Percentiles rank a stretch among this genome's conserved stretches.
These are phyloP conservation scores for Andricus grossulariae DNA, from an alignment of 1,140 invertebrate species.

Conservation along the genomic window DNA sequence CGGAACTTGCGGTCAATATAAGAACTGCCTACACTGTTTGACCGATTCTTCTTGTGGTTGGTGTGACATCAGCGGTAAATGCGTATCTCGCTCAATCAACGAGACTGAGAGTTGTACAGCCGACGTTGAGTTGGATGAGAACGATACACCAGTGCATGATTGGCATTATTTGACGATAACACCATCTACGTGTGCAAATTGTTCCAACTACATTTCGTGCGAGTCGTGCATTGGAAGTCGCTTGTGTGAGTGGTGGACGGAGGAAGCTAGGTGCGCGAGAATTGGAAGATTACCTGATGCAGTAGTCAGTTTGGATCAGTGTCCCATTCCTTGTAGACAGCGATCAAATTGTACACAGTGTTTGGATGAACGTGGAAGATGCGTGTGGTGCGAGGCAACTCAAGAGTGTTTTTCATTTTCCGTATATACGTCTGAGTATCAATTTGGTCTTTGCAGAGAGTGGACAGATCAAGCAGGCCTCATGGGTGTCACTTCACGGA, in stretches of 20 bases:
- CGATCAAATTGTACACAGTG: constrained; percentile 88
- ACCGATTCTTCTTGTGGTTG: constrained; percentile 93
- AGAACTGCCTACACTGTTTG: constrained; percentile 91
- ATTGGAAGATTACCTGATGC: constrained; percentile 83
- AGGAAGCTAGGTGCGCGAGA: constrained; percentile 88
- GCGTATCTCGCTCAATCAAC: constrained; percentile 78
- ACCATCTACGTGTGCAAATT: constrained; percentile 88
- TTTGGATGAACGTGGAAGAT: constrained; percentile 88
- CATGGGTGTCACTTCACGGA: constrained; percentile 70
- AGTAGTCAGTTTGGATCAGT: constrained; percentile 81
- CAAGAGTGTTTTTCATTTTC: constrained; percentile 95
- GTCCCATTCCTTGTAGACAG: constrained; percentile 85
- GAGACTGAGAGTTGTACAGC: constrained; percentile 79
- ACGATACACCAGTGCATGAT: constrained; percentile 71
- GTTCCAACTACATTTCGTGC: constrained; percentile 92
- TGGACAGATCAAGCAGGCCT: constrained; percentile 90
- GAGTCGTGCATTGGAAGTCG: constrained; percentile 83
- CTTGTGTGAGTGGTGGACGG: constrained; percentile 91
- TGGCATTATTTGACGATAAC: constrained; percentile 89
- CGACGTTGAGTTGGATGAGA: constrained; percentile 65
- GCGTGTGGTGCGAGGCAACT: constrained; percentile 96
- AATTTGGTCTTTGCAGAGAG: constrained; percentile 93
- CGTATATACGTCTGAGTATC: constrained; percentile 95
- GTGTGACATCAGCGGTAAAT: constrained; percentile 84
- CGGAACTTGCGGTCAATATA: constrained; percentile 86